A percentile compares a stretch with the other conserved stretches of the same genome.
These are phyloP conservation scores for Sesamia inferens DNA, from an alignment of 2,888 invertebrate species.

Conservation along the genomic window DNA sequence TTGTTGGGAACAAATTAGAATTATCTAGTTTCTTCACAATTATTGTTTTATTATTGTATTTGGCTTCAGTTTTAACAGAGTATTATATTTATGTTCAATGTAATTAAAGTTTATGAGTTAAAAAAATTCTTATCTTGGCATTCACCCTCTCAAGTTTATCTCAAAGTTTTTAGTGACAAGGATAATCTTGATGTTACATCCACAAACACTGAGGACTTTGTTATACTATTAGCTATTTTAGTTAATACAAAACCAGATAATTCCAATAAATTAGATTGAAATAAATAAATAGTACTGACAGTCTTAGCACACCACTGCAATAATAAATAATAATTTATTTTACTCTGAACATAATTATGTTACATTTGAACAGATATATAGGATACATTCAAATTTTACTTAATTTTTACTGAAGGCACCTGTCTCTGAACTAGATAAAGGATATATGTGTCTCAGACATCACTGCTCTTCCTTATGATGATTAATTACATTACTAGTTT, in stretches of 20 bases:
- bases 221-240: background rate
- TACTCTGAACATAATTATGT: too few relatives aligned
- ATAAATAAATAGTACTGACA: background rate
- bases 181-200: background rate
- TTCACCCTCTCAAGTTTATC: background rate
- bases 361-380: too few relatives aligned
- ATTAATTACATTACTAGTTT: too few relatives aligned
- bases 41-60: constrained; percentile 21
- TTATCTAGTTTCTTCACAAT: constrained; percentile 19
- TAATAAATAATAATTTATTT: background rate
- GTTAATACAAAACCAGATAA: background rate
- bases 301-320: background rate
- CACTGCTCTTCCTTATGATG: too few relatives aligned
- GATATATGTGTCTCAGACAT: too few relatives aligned
- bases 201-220: background rate
- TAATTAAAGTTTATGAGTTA: background rate
- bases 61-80: constrained; percentile 13
- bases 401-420: too few relatives aligned
- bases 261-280: background rate
- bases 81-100: background rate
- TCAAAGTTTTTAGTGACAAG: background rate
- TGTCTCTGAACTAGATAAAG: too few relatives aligned
- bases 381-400: too few relatives aligned
- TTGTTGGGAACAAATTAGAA: background rate
- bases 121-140: background rate